Conservation (phyloP, 2,113 vertebrate species). For the Calonectris borealis region DNA sequence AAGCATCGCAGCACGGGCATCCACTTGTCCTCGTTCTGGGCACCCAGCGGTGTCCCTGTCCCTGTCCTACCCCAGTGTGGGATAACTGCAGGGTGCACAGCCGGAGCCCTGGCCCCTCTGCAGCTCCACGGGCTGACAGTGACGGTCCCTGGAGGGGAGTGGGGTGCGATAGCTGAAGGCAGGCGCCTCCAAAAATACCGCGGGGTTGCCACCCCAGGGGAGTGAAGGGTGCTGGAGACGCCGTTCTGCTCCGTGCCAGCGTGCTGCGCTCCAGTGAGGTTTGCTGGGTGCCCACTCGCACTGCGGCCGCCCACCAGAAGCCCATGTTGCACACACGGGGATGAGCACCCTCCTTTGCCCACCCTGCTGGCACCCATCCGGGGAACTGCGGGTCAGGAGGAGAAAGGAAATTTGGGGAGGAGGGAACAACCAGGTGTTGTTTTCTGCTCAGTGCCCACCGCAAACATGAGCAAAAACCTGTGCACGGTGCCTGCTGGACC, state of each 20-base stretch:
- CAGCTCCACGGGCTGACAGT: not conserved
- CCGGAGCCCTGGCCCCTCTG: accelerated
- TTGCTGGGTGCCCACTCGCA: not conserved
- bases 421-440: accelerated
- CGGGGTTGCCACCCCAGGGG: not conserved
- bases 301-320: not conserved
- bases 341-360: not conserved
- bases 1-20: not conserved
- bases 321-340: accelerated
- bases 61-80: accelerated
- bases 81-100: not conserved
- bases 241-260: accelerated
- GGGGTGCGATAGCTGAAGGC: not conserved
- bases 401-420: not conserved
- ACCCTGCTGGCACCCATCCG: accelerated
- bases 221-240: accelerated
- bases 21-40: not conserved
- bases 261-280: accelerated
- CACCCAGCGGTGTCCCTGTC: accelerated
- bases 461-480: not conserved
- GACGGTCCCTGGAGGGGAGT: not conserved
- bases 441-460: accelerated
- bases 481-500: not conserved
- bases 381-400: accelerated
- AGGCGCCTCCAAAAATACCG: not conserved